Conservation (phyloP, 1,140 invertebrate species). For the Procambarus virginalis region DNA sequence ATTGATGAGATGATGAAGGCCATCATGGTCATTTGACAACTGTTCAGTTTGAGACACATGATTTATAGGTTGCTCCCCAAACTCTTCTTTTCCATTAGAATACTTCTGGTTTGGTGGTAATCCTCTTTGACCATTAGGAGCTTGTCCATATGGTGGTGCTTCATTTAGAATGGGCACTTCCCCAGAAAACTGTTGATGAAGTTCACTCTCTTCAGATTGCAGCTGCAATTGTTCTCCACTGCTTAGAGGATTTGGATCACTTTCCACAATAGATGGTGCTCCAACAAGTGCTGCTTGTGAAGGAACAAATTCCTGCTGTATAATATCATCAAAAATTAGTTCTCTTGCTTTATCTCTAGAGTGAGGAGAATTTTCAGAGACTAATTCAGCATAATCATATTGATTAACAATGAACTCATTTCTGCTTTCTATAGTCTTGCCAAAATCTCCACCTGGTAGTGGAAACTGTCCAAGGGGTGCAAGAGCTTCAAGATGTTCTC, state of each 20-base stretch:
- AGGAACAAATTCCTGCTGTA: background rate
- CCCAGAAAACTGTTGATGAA: background rate
- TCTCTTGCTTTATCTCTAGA: conserved; percentile 32
- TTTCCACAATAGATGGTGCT: background rate
- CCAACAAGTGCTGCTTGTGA: conserved; percentile 14
- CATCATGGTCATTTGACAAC: background rate
- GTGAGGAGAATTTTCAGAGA: conserved; percentile 15
- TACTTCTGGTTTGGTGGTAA: background rate
- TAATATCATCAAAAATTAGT: conserved; percentile 12
- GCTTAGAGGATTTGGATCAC: background rate
- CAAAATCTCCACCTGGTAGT: conserved; percentile 39
- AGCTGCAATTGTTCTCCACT: background rate
- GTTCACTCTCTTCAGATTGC: background rate
- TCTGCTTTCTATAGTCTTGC: background rate
- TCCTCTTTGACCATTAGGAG: background rate
- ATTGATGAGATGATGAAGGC: background rate
- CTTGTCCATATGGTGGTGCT: background rate
- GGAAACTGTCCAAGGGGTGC: conserved; percentile 50
- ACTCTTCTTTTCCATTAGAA: background rate
- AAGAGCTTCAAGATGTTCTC: conserved; percentile 33
- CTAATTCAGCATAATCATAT: background rate
- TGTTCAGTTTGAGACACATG: background rate
- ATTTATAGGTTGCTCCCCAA: background rate
- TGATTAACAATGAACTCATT: background rate
- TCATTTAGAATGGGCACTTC: background rate